Evolutionary conservation across 2,888 invertebrate species (phyloP).

Genomic region (Drosophila kanekoi): DNA sequence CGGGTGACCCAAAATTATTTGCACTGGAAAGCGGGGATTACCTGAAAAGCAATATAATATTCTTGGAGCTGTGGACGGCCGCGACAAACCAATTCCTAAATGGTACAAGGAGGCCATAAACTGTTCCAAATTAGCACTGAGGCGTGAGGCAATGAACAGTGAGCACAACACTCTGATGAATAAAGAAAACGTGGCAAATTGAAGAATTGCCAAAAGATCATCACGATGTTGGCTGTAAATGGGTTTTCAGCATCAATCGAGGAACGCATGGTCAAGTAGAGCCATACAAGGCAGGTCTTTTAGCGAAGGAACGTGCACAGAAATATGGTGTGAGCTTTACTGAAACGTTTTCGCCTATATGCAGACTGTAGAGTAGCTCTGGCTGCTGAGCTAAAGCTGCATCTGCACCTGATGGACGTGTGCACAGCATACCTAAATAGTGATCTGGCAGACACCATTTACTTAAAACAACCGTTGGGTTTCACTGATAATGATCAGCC

Average conservation of each 20-base stretch:
- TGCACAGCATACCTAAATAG: slow-evolving; percentile 10
- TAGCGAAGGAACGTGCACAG: slow-evolving; percentile 4
- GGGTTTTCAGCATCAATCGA: neutral
- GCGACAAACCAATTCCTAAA: neutral
- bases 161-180: slow-evolving; percentile 1
- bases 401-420: slow-evolving; percentile 7
- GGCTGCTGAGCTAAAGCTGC: neutral
- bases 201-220: neutral
- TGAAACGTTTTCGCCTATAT: slow-evolving; percentile 6
- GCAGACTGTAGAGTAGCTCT: slow-evolving; percentile 1
- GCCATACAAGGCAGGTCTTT: neutral
- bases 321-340: slow-evolving; percentile 2
- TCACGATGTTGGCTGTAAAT: slow-evolving; percentile 1
- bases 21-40: too few species aligned
- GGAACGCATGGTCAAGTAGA: neutral
- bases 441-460: slow-evolving; percentile 3
- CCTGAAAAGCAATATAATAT: slow-evolving; percentile 4
- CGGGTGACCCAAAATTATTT: too few species aligned
- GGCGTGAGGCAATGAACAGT: neutral
- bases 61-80: neutral
- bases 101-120: slow-evolving; percentile 10
- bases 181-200: slow-evolving; percentile 8
- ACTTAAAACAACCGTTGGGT: slow-evolving; percentile 1
- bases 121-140: neutral
- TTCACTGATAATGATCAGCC: neutral